Evolutionary conservation across 2,888 invertebrate species (phyloP), one percentile per base, ranked within the genome.

Genomic region (Drosophila affinis): DNA sequence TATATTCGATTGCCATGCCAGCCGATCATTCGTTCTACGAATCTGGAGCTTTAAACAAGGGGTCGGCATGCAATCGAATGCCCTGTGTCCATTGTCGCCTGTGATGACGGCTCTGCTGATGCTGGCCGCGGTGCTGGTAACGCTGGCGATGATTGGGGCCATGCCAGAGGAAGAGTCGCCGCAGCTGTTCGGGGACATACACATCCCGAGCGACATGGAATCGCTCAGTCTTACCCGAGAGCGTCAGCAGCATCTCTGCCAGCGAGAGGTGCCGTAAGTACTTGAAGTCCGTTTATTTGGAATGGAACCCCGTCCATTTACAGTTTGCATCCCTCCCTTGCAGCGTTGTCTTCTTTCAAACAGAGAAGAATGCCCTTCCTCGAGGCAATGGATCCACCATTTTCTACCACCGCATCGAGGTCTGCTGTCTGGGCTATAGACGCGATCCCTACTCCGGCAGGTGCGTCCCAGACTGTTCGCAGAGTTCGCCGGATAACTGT

Each of bases 341-440:
- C 51, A 91, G 91, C n/a, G 86, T 88, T 14, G 76, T 88, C 44
- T 90, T 88, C 47, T 91, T 88, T 73, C 91, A 92, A 81, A 89
- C 88, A 0, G 59, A 78, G 1, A 88, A 86, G 49, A 46, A 79
- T 29, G 53, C 72, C 3, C 67, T 76, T 0, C 70, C 89, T 17
- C 78, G 76, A 4, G 96, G 92, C 92, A 91, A 91, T 65, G 91
- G 91, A 3, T 88, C 90, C 9, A 88, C 73, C 14, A 81, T 90
- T 1, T 86, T 79, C 34, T 90, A 83, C 95, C 95, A 89, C 80
- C 93, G 94, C 75, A 93, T 95, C 74, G 93, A 94, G 58, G 93
- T 94, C 17, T 96, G 96, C 88, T 96, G 96, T 85, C 93, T 93
- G 0, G 96, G 96, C 27, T 96, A 94, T 91, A 92, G 93, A 58